Evolutionary conservation across 2,113 vertebrate species (phyloP).

Genomic region (Epinephelus fuscoguttatus): DNA sequence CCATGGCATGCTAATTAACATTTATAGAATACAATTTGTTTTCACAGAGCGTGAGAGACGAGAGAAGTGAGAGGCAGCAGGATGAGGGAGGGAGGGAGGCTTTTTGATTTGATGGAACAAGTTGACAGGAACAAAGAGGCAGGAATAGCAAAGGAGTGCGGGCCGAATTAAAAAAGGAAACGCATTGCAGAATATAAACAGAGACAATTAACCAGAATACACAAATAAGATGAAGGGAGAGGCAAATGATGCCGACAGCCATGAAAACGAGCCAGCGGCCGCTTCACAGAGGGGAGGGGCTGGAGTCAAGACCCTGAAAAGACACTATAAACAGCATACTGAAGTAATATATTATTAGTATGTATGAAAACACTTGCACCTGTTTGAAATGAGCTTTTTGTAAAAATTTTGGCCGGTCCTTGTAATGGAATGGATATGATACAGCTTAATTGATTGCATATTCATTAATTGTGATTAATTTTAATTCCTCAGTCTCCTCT

Average conservation of each 20-base stretch:
- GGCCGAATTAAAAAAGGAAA: slow-evolving; percentile 12
- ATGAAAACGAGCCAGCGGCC: background rate
- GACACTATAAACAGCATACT: background rate
- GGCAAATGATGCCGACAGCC: slow-evolving; percentile 8
- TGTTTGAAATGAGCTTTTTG: background rate
- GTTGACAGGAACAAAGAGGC: slow-evolving; percentile 33
- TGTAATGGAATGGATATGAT: background rate
- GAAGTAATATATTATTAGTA: background rate
- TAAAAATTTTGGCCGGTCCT: background rate
- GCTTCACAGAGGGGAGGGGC: background rate
- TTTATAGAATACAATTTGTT: slow-evolving; percentile 75
- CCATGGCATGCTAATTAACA: slow-evolving; percentile 77
- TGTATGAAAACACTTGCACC: background rate
- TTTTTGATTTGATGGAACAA: slow-evolving; percentile 53
- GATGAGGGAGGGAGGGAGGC: slow-evolving; percentile 3
- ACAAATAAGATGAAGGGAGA: slow-evolving; percentile 39
- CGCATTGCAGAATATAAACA: slow-evolving; percentile 26
- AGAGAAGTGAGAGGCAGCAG: slow-evolving; percentile 18
- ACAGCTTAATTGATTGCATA: background rate
- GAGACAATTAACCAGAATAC: slow-evolving; percentile 37
- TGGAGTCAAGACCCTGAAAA: background rate
- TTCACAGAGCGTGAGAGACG: slow-evolving; percentile 46
- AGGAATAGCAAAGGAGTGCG: slow-evolving; percentile 20
- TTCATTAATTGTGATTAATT: background rate
- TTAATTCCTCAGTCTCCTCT: background rate